Conservation (phyloP, 2,797 vertebrate genomes). For the Microctenopoma stevenorrisi region DNA sequence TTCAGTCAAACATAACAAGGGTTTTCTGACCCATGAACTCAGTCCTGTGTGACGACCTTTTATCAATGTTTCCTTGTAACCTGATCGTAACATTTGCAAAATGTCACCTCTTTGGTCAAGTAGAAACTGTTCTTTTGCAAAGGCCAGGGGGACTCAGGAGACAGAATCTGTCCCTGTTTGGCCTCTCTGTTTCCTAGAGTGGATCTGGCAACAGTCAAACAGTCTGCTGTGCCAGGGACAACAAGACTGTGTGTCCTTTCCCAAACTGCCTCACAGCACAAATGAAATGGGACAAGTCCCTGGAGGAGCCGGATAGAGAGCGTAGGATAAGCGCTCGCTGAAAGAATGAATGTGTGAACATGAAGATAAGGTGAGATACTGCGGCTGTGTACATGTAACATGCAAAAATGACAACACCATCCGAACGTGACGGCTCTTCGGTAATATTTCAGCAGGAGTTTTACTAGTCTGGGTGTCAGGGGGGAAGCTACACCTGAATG, state of each 20-base stretch:
- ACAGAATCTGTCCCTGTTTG: constrained; percentile 48
- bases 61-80: constrained; percentile 36
- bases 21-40: neutral
- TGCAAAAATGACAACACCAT: constrained; percentile 3
- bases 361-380: constrained; percentile 29
- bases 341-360: constrained; percentile 24
- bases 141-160: constrained; percentile 56
- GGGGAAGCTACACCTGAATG: constrained; percentile 66
- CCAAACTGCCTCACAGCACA: constrained; percentile 56
- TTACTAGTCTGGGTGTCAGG: constrained; percentile 57
- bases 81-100: constrained; percentile 56
- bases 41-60: constrained; percentile 12
- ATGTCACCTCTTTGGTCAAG: constrained; percentile 59
- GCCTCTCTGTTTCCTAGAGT: constrained; percentile 52
- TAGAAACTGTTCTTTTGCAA: constrained; percentile 61
- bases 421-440: neutral
- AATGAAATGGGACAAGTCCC: constrained; percentile 78
- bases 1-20: no score
- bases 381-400: constrained; percentile 9
- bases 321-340: constrained; percentile 12
- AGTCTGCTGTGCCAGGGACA: constrained; percentile 55
- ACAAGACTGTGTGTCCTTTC: constrained; percentile 62
- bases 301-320: constrained; percentile 55
- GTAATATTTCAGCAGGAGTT: constrained; percentile 1
- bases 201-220: constrained; percentile 56